Percentiles rank a stretch among this genome's conserved stretches.
Conservation (phyloP, 2,113 vertebrate genomes). For the Ancistrus triradiatus region DNA sequence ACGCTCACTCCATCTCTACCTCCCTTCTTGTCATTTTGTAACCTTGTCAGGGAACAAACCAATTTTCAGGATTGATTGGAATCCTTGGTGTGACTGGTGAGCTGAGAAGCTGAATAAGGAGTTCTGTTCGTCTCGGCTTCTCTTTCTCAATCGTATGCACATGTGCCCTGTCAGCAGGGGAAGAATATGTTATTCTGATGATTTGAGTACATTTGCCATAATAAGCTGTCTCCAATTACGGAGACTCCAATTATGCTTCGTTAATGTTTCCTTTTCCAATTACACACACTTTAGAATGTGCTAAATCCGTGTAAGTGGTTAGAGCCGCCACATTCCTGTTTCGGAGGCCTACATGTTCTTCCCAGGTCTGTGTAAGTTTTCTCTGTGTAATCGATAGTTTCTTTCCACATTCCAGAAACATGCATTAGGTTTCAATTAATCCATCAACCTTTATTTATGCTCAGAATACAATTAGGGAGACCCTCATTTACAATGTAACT, state of each 20-base stretch:
- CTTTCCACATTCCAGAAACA: no score
- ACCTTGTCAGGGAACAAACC: constrained; percentile 76
- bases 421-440: no score
- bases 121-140: constrained; percentile 46
- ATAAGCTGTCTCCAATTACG: no score
- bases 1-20: constrained; percentile 32
- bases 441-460: no score
- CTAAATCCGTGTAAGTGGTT: no score
- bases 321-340: no score
- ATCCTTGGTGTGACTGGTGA: constrained; percentile 73
- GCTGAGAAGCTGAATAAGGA: constrained; percentile 71
- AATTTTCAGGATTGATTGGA: constrained; percentile 76
- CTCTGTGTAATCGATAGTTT: no score
- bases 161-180: constrained; percentile 19
- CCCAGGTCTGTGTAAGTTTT: no score
- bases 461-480: no score
- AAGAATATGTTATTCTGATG: constrained; percentile 13
- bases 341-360: no score
- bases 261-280: constrained; percentile 1
- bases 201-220: background rate
- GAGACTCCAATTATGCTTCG: constrained; percentile 1
- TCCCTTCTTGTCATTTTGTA: constrained; percentile 62
- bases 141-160: constrained; percentile 6
- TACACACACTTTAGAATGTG: background rate
- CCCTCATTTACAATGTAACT: no score